These are phyloP conservation scores for Tiliqua scincoides DNA, from an alignment of 2,113 vertebrate species.

Conservation along the genomic window DNA sequence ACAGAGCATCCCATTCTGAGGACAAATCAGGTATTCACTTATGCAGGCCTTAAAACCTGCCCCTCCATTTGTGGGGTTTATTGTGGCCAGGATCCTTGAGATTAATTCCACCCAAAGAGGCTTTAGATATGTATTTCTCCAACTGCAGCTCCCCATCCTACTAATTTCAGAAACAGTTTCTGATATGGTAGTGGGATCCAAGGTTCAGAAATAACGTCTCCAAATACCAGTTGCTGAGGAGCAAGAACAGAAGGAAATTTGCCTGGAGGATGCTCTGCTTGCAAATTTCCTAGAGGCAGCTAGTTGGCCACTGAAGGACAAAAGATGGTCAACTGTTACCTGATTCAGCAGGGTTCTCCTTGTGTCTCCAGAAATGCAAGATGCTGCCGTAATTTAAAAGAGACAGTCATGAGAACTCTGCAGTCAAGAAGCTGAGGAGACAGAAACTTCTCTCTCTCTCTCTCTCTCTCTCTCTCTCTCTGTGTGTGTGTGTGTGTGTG, in stretches of 20 bases:
- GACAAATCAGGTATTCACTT: not conserved
- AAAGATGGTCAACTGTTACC: too few relatives aligned
- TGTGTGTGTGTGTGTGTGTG: slow-evolving; percentile 2
- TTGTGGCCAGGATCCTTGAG: not conserved
- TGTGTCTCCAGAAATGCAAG: too few relatives aligned
- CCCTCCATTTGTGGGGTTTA: not conserved
- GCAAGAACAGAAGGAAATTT: too few relatives aligned
- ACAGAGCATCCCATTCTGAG: not conserved
- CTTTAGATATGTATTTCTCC: not conserved
- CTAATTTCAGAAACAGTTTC: not conserved
- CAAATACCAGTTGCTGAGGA: too few relatives aligned
- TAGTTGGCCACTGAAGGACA: too few relatives aligned
- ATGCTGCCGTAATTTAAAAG: not conserved
- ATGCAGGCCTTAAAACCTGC: too few relatives aligned
- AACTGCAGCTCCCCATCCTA: not conserved
- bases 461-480: not conserved
- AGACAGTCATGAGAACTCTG: not conserved
- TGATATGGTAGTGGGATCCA: not conserved
- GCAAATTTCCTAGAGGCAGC: too few relatives aligned
- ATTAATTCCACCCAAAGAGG: not conserved
- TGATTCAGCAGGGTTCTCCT: too few relatives aligned
- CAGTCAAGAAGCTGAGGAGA: not conserved
- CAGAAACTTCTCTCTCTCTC: not conserved
- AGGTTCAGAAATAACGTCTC: too few relatives aligned
- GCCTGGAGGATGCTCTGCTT: too few relatives aligned